phyloP scores from a whole-genome alignment of 2,113 vertebrate species.

The Chlorodrepanis virens region DNA sequence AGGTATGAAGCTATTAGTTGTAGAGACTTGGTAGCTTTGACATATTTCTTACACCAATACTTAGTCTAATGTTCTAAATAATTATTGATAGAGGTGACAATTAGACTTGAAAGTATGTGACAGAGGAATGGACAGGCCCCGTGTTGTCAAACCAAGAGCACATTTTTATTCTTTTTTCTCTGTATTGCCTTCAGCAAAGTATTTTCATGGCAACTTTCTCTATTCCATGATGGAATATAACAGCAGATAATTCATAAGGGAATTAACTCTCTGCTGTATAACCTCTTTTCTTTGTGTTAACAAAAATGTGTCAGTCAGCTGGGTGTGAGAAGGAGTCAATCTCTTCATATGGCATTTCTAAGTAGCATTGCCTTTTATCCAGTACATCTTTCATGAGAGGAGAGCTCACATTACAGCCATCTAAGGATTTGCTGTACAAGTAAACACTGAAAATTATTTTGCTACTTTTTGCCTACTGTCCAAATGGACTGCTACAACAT shows the following conservation, averaged over 20 bases:
- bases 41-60: neutral
- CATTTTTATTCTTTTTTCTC: neutral
- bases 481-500: neutral
- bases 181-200: neutral
- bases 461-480: neutral
- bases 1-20: neutral
- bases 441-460: neutral
- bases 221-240: neutral
- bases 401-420: neutral
- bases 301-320: neutral
- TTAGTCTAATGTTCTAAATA: neutral
- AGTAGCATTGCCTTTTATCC: neutral
- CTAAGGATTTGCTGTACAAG: neutral
- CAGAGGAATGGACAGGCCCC: neutral
- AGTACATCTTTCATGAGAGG: neutral
- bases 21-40: neutral
- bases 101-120: neutral
- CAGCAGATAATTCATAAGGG: neutral
- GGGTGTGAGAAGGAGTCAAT: neutral
- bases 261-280: neutral
- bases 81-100: neutral
- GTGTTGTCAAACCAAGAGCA: neutral
- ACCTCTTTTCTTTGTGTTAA: neutral
- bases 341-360: neutral
- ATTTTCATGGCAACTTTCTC: neutral